phyloP scores from a whole-genome alignment of 92 coral and sea anemone genomes.

The Umimayanthus kanabou region DNA sequence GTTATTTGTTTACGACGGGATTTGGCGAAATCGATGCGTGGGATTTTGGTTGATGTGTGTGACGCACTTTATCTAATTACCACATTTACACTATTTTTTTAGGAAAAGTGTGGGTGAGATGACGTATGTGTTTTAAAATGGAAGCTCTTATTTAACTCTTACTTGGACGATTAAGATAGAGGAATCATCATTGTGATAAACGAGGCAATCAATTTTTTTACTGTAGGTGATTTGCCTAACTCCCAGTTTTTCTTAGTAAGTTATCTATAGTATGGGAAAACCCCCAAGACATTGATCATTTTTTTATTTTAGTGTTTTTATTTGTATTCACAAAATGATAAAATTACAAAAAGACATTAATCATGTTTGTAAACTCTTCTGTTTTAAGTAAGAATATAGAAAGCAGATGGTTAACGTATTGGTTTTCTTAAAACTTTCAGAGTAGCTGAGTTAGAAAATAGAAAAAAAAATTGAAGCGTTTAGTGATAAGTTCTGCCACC shows the following conservation, averaged over 20 bases:
- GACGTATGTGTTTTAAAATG: conserved; percentile 20
- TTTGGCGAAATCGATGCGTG: neutral
- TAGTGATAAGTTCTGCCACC: neutral
- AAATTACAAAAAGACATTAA: no score
- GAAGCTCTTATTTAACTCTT: neutral
- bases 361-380: no score
- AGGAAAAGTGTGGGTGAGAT: neutral
- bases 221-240: neutral
- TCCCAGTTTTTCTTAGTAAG: neutral
- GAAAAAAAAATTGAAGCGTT: neutral
- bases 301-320: no score
- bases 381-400: neutral
- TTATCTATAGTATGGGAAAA: neutral
- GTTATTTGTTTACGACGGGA: neutral
- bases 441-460: no score
- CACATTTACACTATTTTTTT: neutral
- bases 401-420: neutral
- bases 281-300: no score
- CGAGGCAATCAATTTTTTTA: no score
- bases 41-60: neutral
- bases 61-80: neutral
- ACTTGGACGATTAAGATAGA: neutral
- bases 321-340: no score
- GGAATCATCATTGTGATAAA: neutral
- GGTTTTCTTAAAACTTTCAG: no score